Evolutionary conservation across 2,888 invertebrate species (phyloP).

Genomic region (Mythimna ferrago): DNA sequence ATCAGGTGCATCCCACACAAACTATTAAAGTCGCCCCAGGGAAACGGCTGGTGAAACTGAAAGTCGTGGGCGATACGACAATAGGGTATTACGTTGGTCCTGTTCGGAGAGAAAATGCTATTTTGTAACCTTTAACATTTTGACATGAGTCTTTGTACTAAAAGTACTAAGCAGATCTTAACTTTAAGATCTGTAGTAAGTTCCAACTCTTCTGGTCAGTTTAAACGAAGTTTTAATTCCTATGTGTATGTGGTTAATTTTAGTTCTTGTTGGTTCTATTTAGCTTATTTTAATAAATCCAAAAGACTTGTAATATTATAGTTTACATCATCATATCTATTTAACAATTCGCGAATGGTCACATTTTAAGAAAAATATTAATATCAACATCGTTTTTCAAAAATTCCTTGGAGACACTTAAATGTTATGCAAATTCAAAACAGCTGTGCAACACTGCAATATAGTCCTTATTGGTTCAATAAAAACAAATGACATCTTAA

Average conservation of each 20-base stretch:
- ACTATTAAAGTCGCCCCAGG: constrained; percentile 2
- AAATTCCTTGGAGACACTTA: constrained; percentile 1
- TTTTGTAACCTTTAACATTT: constrained; percentile 1
- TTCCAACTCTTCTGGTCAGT: not conserved
- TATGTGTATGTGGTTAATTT: too few relatives aligned
- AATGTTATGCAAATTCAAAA: constrained; percentile 3
- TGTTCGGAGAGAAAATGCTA: not conserved
- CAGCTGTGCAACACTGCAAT: constrained; percentile 17
- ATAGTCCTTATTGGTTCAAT: not conserved
- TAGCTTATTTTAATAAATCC: not conserved
- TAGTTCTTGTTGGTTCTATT: too few relatives aligned
- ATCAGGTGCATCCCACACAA: constrained; percentile 37
- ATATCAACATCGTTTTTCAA: not conserved
- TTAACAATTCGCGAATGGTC: not conserved
- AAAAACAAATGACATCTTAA: constrained; percentile 20
- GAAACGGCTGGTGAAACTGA: constrained; percentile 23
- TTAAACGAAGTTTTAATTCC: not conserved
- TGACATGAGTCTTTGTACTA: not conserved
- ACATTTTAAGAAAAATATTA: too few relatives aligned
- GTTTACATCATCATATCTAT: not conserved
- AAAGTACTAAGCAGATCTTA: not conserved
- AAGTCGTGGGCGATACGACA: constrained; percentile 34
- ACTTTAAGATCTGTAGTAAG: not conserved
- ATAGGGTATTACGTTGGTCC: constrained; percentile 3
- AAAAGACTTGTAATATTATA: not conserved